Evolutionary conservation across 2,113 vertebrate genomes (phyloP).

Genomic region (Clarias batrachus): DNA sequence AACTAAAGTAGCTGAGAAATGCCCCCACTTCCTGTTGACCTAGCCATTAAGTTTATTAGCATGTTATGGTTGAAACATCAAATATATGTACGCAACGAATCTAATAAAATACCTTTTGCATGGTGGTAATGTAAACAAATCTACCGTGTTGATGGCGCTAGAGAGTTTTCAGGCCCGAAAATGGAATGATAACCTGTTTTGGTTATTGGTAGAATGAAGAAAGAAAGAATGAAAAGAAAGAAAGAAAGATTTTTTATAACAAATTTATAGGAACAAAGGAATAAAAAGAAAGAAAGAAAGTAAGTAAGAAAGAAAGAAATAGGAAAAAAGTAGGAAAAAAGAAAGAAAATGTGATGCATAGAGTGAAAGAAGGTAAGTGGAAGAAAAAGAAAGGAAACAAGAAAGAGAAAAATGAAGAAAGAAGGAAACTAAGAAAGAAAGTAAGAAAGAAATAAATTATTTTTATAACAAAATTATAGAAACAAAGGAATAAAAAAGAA

Average conservation of each 20-base stretch:
- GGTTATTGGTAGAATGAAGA: neutral
- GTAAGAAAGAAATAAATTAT: too few relatives aligned
- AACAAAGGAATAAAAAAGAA: too few relatives aligned
- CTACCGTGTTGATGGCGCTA: neutral
- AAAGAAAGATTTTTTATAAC: neutral
- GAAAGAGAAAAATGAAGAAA: neutral
- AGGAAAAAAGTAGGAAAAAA: too few relatives aligned
- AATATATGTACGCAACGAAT: neutral
- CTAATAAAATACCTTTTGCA: neutral
- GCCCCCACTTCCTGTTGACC: too few relatives aligned
- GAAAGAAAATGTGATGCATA: too few relatives aligned
- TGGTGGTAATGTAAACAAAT: neutral
- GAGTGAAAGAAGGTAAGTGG: neutral
- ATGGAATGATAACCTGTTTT: too few relatives aligned
- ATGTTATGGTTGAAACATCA: neutral
- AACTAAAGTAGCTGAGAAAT: neutral
- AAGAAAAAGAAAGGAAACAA: neutral
- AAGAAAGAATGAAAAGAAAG: neutral
- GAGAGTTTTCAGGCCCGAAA: neutral
- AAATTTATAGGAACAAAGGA: neutral
- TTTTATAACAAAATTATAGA: too few relatives aligned
- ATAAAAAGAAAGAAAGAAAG: neutral
- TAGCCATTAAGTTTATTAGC: neutral
- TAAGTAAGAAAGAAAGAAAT: neutral
- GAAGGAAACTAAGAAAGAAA: neutral